These are phyloP conservation scores for Argynnis bischoffii DNA, from an alignment of 2,888 invertebrate species.

Conservation along the genomic window DNA sequence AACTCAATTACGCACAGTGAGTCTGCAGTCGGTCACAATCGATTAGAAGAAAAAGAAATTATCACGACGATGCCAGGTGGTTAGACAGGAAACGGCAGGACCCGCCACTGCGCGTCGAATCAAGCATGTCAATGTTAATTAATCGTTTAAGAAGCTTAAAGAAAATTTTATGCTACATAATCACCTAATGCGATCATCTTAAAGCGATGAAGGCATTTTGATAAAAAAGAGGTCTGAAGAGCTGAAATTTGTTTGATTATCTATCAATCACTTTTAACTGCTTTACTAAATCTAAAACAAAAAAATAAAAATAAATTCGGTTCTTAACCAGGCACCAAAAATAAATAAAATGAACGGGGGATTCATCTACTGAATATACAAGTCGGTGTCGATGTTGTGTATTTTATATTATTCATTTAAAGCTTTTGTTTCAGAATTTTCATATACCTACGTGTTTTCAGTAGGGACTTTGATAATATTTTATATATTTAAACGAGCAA, in stretches of 20 bases:
- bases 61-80: constrained; percentile 65
- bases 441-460: no score
- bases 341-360: no score
- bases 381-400: no score
- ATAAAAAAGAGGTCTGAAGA: neutral
- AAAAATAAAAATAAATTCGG: no score
- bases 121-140: constrained; percentile 76
- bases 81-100: constrained; percentile 56
- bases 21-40: constrained; percentile 69
- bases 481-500: no score
- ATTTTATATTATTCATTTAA: no score
- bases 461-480: no score
- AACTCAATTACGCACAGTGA: constrained; percentile 76
- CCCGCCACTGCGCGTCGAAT: constrained; percentile 72
- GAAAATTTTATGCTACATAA: constrained; percentile 52
- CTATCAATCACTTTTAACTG: neutral
- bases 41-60: constrained; percentile 62
- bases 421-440: no score
- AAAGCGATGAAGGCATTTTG: constrained; percentile 22
- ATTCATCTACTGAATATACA: no score
- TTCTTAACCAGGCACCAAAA: no score
- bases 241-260: neutral
- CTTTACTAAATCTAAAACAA: neutral
- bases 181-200: constrained; percentile 37
- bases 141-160: constrained; percentile 67